phyloP scores from a whole-genome alignment of 2,888 invertebrate species.

The Meteorus cinctellus region DNA sequence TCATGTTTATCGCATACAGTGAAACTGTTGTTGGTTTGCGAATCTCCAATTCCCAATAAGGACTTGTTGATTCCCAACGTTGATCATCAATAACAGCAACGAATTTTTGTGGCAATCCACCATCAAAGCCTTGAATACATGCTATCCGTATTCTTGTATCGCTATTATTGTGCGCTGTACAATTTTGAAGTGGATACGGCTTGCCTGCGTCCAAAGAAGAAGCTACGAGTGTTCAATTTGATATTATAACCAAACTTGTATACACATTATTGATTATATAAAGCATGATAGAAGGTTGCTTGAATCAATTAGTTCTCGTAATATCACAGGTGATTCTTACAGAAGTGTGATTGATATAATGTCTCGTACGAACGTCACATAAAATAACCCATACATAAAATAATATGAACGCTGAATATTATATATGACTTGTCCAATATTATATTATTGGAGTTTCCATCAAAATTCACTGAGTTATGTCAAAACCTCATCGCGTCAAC shows the following conservation, averaged over 20 bases:
- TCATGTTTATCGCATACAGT: slow-evolving; percentile 90
- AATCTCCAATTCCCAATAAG: slow-evolving; percentile 70
- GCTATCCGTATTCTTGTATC: slow-evolving; percentile 89
- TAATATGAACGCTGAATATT: no score
- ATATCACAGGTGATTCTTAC: no score
- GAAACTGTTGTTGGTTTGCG: slow-evolving; percentile 77
- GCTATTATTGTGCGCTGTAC: slow-evolving; percentile 90
- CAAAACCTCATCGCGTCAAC: no score
- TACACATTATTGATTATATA: not conserved
- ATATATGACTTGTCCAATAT: no score
- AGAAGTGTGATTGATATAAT: no score
- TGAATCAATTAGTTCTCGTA: no score
- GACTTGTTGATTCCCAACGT: slow-evolving; percentile 65
- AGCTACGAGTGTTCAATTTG: slow-evolving; percentile 34
- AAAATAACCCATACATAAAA: no score
- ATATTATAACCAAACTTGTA: not conserved
- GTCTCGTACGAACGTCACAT: no score
- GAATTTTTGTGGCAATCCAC: slow-evolving; percentile 90
- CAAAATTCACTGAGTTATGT: no score
- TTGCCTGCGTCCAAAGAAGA: slow-evolving; percentile 79
- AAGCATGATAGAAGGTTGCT: no score
- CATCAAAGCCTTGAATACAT: slow-evolving; percentile 91
- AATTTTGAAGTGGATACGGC: slow-evolving; percentile 91
- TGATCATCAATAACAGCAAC: slow-evolving; percentile 73
- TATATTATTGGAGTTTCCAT: no score